phyloP scores from a whole-genome alignment of 2,113 vertebrate species.

The Saccopteryx leptura region DNA sequence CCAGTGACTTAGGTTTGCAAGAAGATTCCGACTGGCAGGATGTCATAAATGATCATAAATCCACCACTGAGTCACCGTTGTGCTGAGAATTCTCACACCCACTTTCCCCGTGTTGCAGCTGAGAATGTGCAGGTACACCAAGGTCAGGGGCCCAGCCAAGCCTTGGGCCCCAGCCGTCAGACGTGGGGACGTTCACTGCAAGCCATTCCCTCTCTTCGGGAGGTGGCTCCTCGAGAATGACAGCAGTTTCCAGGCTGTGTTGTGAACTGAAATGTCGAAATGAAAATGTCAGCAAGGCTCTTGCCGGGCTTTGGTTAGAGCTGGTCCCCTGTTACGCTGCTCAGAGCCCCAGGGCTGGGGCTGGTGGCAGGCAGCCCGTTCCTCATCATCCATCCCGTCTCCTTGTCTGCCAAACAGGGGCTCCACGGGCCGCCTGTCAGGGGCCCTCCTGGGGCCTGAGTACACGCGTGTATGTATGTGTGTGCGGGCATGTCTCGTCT shows the following conservation, averaged over 20 bases:
- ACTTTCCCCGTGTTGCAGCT: fast-evolving
- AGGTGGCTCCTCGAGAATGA: background rate
- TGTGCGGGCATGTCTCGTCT: background rate
- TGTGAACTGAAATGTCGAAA: fast-evolving
- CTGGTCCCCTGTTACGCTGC: background rate
- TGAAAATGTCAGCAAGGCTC: background rate
- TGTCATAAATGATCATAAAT: background rate
- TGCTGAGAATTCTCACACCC: fast-evolving
- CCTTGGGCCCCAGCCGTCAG: fast-evolving
- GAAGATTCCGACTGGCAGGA: background rate
- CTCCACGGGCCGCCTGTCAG: background rate
- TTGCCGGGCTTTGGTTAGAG: background rate
- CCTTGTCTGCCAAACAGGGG: background rate
- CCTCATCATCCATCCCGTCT: background rate
- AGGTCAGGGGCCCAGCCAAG: background rate
- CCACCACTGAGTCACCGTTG: fast-evolving
- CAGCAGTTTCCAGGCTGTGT: background rate
- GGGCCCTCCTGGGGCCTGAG: background rate
- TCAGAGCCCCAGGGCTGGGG: background rate
- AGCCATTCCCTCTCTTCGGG: background rate
- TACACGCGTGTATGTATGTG: background rate
- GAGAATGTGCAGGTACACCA: background rate
- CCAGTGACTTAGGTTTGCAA: background rate
- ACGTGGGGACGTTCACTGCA: fast-evolving
- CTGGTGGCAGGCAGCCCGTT: background rate